Evolutionary conservation across 1,140 invertebrate genomes (phyloP).

Genomic region (Amphibalanus amphitrite): DNA sequence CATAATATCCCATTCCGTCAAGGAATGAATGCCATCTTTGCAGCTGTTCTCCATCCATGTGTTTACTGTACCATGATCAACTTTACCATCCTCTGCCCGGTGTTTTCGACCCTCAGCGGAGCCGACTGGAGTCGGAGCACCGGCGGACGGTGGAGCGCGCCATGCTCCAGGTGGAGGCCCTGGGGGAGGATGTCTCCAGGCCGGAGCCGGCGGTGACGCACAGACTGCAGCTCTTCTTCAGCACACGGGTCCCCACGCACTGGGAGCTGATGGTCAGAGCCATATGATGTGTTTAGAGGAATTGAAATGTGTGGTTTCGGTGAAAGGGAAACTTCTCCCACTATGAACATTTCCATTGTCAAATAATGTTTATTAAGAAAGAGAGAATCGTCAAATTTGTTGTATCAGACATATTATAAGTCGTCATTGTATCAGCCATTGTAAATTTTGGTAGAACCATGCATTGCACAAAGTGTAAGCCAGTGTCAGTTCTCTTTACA

Average conservation of each 20-base stretch:
- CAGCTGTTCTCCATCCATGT: slow-evolving; percentile 10
- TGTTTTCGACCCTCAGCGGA: slow-evolving; percentile 41
- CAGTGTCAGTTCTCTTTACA: no score
- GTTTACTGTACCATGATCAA: slow-evolving; percentile 14
- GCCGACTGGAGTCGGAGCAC: slow-evolving; percentile 44
- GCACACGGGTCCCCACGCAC: slow-evolving; percentile 37
- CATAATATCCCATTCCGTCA: background rate
- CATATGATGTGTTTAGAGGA: no score
- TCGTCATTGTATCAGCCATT: no score
- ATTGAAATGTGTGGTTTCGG: no score
- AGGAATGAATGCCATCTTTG: background rate
- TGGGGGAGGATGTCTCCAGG: slow-evolving; percentile 40
- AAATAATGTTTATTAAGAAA: no score
- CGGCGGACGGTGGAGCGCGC: slow-evolving; percentile 60
- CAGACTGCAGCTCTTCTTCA: slow-evolving; percentile 33
- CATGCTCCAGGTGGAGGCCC: slow-evolving; percentile 61
- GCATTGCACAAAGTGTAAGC: no score
- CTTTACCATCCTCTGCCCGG: slow-evolving; percentile 17
- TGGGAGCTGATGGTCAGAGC: slow-evolving; percentile 36
- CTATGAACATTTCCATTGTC: no score
- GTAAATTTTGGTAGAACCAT: no score
- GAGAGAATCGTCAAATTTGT: no score
- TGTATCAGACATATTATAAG: no score
- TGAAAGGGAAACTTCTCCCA: no score
- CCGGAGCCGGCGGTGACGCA: slow-evolving; percentile 26